Percentiles rank a stretch among this genome's conserved stretches.
Evolutionary conservation across 1,140 invertebrate species (phyloP).

Genomic region (Drosophila orena): DNA sequence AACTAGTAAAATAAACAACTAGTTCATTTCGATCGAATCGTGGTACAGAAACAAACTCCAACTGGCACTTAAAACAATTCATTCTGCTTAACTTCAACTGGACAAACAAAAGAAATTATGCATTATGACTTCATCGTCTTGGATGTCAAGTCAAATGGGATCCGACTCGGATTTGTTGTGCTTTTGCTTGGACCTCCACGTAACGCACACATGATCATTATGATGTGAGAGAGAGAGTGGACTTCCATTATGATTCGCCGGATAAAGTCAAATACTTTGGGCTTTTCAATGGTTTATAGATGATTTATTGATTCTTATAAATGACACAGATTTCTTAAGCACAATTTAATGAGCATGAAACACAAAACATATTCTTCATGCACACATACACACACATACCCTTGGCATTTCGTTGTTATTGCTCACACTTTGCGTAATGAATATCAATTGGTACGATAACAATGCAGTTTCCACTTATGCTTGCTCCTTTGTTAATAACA

Average conservation of each 20-base stretch:
- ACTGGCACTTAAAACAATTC: constrained; percentile 14
- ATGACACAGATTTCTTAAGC: constrained; percentile 17
- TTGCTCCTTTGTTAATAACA: constrained; percentile 26
- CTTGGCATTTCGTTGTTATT: constrained; percentile 56
- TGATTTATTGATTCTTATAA: constrained; percentile 22
- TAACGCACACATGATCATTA: constrained; percentile 34
- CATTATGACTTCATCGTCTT: constrained; percentile 3
- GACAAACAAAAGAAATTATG: constrained; percentile 11
- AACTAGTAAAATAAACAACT: not conserved
- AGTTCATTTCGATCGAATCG: not conserved
- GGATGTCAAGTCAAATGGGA: constrained; percentile 14
- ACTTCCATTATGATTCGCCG: not conserved
- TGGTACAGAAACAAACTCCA: not conserved
- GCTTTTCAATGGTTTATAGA: not conserved
- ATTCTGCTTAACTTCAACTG: constrained; percentile 15
- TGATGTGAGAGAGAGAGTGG: constrained; percentile 5
- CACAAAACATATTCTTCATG: constrained; percentile 10
- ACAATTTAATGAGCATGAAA: constrained; percentile 23
- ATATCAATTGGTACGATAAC: constrained; percentile 46
- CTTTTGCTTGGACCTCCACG: constrained; percentile 22
- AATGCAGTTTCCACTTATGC: constrained; percentile 23
- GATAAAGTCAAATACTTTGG: not conserved
- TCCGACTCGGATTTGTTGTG: constrained; percentile 4
- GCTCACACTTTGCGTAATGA: constrained; percentile 20
- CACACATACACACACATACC: constrained; percentile 57